Base-by-base conservation (phyloP, 1,140 invertebrate genomes). In the Microvelia longipes region DNA sequence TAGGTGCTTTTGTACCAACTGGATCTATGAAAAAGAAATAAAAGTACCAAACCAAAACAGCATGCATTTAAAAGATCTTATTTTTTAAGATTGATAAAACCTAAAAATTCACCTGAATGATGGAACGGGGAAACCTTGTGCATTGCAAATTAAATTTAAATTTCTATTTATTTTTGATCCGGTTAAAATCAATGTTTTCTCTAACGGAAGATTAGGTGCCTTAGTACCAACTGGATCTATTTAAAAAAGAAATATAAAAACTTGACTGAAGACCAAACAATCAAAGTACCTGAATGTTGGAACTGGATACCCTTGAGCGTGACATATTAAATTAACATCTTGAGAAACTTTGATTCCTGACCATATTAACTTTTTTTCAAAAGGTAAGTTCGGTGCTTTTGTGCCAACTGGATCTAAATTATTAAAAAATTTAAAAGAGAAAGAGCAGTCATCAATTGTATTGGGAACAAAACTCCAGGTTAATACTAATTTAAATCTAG, bases 121-220 rank as follows among this genome's bases (percentile, higher is more conserved):
- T 67, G 87, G 87, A 74, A 85, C 82, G 71, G 88, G 88, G 77
- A 83, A 88, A 71, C 83, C 85, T 80, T 90, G 87, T 70, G 87
- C 87, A 70, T 74, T 73, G 68, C 88, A 89, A 14, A 89, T 80
- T 68, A 90, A 77, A 35, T 83, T 84, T 79, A 89, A 87, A 73
- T 80, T 27, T 60, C 27, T 28, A 63, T 26, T 65, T 13, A 64
- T 25, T 26, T 69, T 62, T 63, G 28, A 15, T 60, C 67, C 28
- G 2, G 50, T 15, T 29, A 28, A 68, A 13, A 68, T 28, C 28
- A 2, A 28, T 68, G 67, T 63, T 28, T 35, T 61, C 29, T 77
- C 74, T 24, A 71, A 68, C 5, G 77, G 74, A 77, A 87, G 86
- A 72, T 83, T 84, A 68, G 88, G 88, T 71, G 85, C 84, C 77